Percentiles rank a stretch among this genome's conserved stretches.
phyloP scores from a whole-genome alignment of 1,140 invertebrate genomes.

The Drosophila busckii region DNA sequence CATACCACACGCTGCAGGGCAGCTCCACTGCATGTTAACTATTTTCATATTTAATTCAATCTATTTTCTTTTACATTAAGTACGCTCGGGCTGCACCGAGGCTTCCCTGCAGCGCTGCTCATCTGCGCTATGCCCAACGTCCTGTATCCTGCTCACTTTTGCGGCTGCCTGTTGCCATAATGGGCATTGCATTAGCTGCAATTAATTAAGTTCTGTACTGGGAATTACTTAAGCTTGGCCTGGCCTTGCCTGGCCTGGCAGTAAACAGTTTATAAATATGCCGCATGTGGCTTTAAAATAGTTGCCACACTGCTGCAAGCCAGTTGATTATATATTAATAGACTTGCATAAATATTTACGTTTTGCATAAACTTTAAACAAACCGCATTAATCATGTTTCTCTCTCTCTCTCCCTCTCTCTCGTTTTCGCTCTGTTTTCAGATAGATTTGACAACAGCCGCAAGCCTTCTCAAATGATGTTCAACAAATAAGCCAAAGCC shows the following conservation, averaged over 20 bases:
- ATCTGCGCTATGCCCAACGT: background rate
- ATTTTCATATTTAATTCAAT: slow-evolving; percentile 62
- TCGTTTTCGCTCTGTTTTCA: no score
- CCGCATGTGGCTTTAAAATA: slow-evolving; percentile 54
- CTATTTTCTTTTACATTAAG: slow-evolving; percentile 5
- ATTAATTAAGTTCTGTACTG: slow-evolving; percentile 68
- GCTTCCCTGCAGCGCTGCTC: slow-evolving; percentile 12
- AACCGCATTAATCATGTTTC: slow-evolving; percentile 34
- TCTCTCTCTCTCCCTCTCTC: slow-evolving; percentile 12
- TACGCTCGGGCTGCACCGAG: no score
- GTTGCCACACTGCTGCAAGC: background rate
- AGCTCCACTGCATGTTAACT: slow-evolving; percentile 32
- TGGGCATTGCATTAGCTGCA: slow-evolving; percentile 64
- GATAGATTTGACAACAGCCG: slow-evolving; percentile 13
- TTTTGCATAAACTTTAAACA: slow-evolving; percentile 21
- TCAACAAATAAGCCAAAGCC: slow-evolving; percentile 59
- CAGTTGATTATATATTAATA: background rate
- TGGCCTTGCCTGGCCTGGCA: slow-evolving; percentile 42
- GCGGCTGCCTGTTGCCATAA: slow-evolving; percentile 21
- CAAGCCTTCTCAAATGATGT: slow-evolving; percentile 15
- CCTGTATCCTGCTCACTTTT: slow-evolving; percentile 41
- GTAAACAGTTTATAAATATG: slow-evolving; percentile 69
- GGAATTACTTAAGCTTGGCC: slow-evolving; percentile 49
- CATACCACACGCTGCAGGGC: background rate
- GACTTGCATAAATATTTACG: slow-evolving; percentile 8